Percentiles rank a stretch among this genome's conserved stretches.
Evolutionary conservation across 30 jellyfish, hydroid and myxozoan genomes (phyloP).

Genomic region (Sanderia malayensis): DNA sequence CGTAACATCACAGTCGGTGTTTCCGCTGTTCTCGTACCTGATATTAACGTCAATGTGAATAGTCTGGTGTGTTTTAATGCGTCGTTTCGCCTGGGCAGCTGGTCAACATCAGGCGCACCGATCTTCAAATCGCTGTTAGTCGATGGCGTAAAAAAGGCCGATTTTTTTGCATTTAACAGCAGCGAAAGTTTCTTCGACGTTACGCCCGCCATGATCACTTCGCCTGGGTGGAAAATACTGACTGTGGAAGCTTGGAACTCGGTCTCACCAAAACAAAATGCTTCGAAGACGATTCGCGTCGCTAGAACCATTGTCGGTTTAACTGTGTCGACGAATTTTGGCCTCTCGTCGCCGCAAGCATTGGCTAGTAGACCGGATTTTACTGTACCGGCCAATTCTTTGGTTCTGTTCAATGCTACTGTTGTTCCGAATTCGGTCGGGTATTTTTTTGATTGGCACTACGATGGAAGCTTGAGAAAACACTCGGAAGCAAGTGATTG

Average conservation of each 20-base stretch:
- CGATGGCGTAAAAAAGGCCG: neutral
- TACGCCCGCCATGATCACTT: slow-evolving; percentile 3
- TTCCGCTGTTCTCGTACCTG: slow-evolving; percentile 8
- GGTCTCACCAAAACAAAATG: neutral
- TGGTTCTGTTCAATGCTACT: slow-evolving; percentile 19
- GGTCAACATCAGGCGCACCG: slow-evolving; percentile 27
- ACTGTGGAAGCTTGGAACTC: slow-evolving; percentile 10
- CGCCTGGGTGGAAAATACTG: slow-evolving; percentile 21
- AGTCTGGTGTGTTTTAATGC: slow-evolving; percentile 22
- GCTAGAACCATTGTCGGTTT: slow-evolving; percentile 11
- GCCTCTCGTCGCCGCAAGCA: slow-evolving; percentile 44
- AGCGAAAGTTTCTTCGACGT: neutral
- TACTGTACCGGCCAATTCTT: slow-evolving; percentile 12
- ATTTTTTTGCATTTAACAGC: neutral
- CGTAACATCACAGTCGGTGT: slow-evolving; percentile 27
- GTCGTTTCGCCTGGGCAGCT: slow-evolving; percentile 1
- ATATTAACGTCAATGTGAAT: neutral
- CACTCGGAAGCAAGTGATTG: neutral
- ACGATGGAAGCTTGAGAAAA: neutral
- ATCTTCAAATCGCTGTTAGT: slow-evolving; percentile 7
- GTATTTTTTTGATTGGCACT: slow-evolving; percentile 24
- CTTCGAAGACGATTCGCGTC: neutral
- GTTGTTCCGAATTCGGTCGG: slow-evolving; percentile 33
- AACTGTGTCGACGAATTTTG: slow-evolving; percentile 15
- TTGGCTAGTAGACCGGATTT: slow-evolving; percentile 15